Evolutionary conservation across 2,888 invertebrate genomes (phyloP).

Genomic region (Meghimatium bilineatum): DNA sequence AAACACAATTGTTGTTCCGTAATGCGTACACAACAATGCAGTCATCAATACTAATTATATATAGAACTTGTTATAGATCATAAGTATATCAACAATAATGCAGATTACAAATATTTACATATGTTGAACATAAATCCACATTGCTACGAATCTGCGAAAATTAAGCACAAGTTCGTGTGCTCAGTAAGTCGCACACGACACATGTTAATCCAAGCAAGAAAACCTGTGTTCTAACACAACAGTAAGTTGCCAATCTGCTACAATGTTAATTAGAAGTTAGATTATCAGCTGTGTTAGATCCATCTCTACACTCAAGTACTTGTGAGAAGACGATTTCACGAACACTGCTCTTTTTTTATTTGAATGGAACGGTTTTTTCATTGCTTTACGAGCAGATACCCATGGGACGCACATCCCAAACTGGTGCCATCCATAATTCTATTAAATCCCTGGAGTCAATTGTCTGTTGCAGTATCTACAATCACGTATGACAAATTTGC

Average conservation of each 20-base stretch:
- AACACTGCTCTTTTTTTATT: slow-evolving; percentile 19
- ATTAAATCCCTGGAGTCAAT: slow-evolving; percentile 43
- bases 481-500: not conserved
- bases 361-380: slow-evolving; percentile 25
- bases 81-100: no score
- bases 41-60: no score
- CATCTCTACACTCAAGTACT: slow-evolving; percentile 13
- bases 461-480: slow-evolving; percentile 22
- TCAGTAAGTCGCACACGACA: not conserved
- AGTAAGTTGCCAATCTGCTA: not conserved
- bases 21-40: no score
- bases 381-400: slow-evolving; percentile 26
- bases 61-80: no score
- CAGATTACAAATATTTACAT: no score
- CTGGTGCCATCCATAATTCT: slow-evolving; percentile 42
- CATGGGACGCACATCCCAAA: slow-evolving; percentile 30
- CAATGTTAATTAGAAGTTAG: not conserved
- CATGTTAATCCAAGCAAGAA: not conserved
- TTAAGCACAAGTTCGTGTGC: not conserved
- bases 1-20: no score
- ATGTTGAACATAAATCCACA: not conserved
- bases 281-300: no score
- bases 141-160: not conserved
- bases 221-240: not conserved
- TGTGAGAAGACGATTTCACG: slow-evolving; percentile 13